Evolutionary conservation across 2,113 vertebrate species (phyloP).

Genomic region (Barnardius zonarius): DNA sequence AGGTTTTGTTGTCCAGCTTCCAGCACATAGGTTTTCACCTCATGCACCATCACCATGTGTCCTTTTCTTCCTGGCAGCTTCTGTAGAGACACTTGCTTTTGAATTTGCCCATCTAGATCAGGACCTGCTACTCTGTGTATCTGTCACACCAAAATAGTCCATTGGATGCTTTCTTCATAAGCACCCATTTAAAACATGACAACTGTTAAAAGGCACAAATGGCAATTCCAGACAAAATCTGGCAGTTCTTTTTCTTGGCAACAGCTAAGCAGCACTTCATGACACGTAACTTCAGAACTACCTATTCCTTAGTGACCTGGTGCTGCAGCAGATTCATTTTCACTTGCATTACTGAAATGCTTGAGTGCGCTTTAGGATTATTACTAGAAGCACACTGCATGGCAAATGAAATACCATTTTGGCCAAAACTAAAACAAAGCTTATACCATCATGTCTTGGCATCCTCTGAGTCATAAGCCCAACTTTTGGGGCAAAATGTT

Average conservation of each 20-base stretch:
- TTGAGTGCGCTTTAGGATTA: background rate
- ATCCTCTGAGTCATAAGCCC: no score
- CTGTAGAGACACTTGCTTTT: background rate
- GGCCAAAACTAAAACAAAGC: background rate
- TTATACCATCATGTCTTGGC: background rate
- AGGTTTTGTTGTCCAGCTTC: background rate
- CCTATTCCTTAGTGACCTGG: background rate
- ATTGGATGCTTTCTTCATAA: background rate
- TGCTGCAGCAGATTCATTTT: background rate
- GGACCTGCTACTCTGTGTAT: background rate
- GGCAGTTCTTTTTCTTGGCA: background rate
- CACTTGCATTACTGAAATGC: background rate
- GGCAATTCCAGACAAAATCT: background rate
- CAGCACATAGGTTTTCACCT: background rate
- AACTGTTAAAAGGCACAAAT: background rate
- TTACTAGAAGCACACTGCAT: background rate
- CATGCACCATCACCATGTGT: no score
- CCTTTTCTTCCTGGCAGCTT: background rate
- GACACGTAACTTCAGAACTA: background rate
- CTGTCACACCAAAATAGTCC: background rate
- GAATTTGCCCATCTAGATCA: background rate
- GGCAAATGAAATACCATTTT: background rate
- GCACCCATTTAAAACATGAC: background rate
- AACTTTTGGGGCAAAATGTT: no score
- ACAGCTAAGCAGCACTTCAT: background rate